Evolutionary conservation across 2,113 vertebrate genomes (phyloP).

Genomic region (Periophthalmus modestus): DNA sequence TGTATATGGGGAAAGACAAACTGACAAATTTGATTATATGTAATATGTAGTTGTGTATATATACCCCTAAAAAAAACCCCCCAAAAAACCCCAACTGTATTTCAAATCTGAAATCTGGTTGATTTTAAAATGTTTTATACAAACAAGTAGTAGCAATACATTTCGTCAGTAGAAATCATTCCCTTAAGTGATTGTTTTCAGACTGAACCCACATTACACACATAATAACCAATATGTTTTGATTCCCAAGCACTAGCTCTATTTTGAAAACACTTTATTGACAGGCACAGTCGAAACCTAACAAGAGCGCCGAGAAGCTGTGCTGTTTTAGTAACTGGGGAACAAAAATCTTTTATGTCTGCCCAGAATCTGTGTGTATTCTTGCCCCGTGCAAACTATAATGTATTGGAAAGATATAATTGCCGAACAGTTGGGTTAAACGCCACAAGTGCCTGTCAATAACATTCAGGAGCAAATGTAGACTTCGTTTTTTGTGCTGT

Average conservation of each 20-base stretch:
- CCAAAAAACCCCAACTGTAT: too few relatives aligned
- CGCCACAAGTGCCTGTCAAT: not conserved
- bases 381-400: not conserved
- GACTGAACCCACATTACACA: slow-evolving; percentile 19
- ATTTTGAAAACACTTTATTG: slow-evolving; percentile 23
- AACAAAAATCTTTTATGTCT: slow-evolving; percentile 1
- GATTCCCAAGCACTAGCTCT: slow-evolving; percentile 14
- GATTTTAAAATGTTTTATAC: not conserved
- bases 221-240: slow-evolving; percentile 36
- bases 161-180: slow-evolving; percentile 19
- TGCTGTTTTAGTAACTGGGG: slow-evolving; percentile 4
- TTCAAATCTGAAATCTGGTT: not conserved
- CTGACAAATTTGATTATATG: not conserved
- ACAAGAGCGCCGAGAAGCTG: slow-evolving; percentile 1
- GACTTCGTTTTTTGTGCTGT: slow-evolving; percentile 13
- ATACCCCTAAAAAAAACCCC: not conserved
- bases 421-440: not conserved
- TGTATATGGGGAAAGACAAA: too few relatives aligned
- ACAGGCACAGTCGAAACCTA: not conserved
- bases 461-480: not conserved
- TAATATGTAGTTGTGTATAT: not conserved
- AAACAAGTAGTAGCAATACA: not conserved
- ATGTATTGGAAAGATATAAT: not conserved
- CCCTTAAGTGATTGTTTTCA: slow-evolving; percentile 15
- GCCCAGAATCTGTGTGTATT: not conserved